Percentiles rank a stretch among this genome's conserved stretches.
phyloP scores from a whole-genome alignment of 1,140 invertebrate species.

The Lepidotrigona ventralis region DNA sequence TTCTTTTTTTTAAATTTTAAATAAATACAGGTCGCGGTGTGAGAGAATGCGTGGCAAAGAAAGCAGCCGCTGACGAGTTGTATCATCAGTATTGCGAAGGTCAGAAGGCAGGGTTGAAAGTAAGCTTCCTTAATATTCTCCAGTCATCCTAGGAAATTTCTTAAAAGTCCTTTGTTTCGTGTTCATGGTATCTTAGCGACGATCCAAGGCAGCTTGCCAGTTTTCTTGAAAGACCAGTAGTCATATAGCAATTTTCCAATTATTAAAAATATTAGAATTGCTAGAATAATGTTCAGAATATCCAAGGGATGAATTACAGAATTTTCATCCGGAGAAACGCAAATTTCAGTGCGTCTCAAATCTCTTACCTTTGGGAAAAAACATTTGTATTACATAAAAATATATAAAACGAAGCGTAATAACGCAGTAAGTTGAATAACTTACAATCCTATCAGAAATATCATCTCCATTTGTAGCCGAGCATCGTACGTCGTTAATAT shows the following conservation, averaged over 20 bases:
- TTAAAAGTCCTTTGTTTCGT: background rate
- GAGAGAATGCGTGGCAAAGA: slow-evolving; percentile 51
- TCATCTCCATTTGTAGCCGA: slow-evolving; percentile 80
- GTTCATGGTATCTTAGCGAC: slow-evolving; percentile 84
- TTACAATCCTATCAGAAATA: slow-evolving; percentile 83
- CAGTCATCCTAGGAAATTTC: too few species aligned
- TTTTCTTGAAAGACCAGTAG: slow-evolving; percentile 89
- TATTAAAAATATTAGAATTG: slow-evolving; percentile 84
- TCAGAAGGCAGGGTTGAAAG: background rate
- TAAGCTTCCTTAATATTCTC: background rate
- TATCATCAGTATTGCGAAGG: slow-evolving; percentile 44
- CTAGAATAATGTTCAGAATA: slow-evolving; percentile 86
- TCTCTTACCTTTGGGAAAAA: slow-evolving; percentile 83
- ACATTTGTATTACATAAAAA: too few species aligned
- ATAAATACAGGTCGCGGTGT: slow-evolving; percentile 47
- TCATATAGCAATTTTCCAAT: slow-evolving; percentile 89
- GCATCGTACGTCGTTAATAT: slow-evolving; percentile 85
- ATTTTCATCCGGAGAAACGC: slow-evolving; percentile 79
- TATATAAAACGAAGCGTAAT: too few species aligned
- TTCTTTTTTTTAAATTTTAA: background rate
- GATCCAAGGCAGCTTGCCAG: slow-evolving; percentile 90
- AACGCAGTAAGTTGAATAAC: background rate
- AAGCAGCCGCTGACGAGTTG: slow-evolving; percentile 55
- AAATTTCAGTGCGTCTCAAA: slow-evolving; percentile 85
- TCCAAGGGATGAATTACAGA: slow-evolving; percentile 84